Evolutionary conservation across 2,113 vertebrate genomes (phyloP), one percentile per base, ranked within the genome.

Genomic region (Raja brachyura): DNA sequence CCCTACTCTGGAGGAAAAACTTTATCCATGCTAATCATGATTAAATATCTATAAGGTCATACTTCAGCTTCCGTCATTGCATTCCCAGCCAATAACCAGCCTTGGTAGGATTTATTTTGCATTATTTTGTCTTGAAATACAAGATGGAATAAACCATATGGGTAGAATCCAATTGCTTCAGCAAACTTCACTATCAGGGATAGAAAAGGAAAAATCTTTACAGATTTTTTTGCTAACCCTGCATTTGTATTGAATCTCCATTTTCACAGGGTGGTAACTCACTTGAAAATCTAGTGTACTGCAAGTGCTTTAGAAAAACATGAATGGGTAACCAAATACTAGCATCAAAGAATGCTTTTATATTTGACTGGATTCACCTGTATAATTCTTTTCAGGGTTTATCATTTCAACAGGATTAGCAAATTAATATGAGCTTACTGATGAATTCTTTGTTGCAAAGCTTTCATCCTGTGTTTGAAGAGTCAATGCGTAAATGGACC

Each of bases 271-370:
- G 68, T 73, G 39, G 90, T 54, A 92, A 73, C 90, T 48, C 66
- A 92, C 88, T 90, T 90, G 88, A 68, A 54, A 92, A 92, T 92
- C 90, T 73, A 92, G 70, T 92, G 33, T 92, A 92, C 66, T 92
- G 73, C 66, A 92, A 73, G 25, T 92, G 90, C 90, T 73, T 25
- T 70, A 92, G 88, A 73, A 92, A 92, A 92, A 54, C 31, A 20
- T 92, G 90, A 92, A 92, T 73, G 68, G 90, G 66, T 92, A 92
- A 92, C 68, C 8, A 70, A 92, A 92, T 73, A 92, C 68, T 8
- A 73, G 33, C 90, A 92, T 92, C 90, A 92, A 92, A 92, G 90
- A 48, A 20, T 31, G 48, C 90, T 33, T 73, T 73, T 73, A 92
- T 39, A 92, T 92, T 92, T 92, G 66, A 74, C 90, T 48, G 68